These are phyloP conservation scores for Nephrotoma appendiculata DNA, from an alignment of 2,888 invertebrate species.

Conservation along the genomic window DNA sequence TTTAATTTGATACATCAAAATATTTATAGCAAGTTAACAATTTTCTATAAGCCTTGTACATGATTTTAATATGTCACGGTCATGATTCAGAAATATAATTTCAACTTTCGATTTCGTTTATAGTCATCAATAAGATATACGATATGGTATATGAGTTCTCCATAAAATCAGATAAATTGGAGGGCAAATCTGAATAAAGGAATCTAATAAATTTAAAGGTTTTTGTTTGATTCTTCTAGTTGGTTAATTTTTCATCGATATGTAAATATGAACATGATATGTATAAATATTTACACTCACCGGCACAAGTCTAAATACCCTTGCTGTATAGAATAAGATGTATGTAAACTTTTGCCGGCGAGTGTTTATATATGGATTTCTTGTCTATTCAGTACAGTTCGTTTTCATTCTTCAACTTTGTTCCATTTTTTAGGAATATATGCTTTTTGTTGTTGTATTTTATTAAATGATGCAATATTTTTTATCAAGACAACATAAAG, in stretches of 20 bases:
- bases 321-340: too few relatives aligned
- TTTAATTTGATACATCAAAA: too few relatives aligned
- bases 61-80: too few relatives aligned
- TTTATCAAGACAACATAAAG: background rate
- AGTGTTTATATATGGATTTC: too few relatives aligned
- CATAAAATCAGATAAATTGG: background rate
- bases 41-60: too few relatives aligned
- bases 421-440: background rate
- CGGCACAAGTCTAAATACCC: too few relatives aligned
- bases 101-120: too few relatives aligned
- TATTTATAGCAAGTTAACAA: too few relatives aligned
- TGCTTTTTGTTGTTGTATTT: background rate
- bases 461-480: background rate
- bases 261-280: background rate
- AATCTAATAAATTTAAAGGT: background rate
- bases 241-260: background rate
- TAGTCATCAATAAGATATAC: too few relatives aligned
- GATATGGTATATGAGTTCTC: background rate
- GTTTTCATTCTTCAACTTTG: background rate
- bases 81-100: too few relatives aligned
- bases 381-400: background rate
- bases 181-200: background rate
- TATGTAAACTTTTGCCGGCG: too few relatives aligned
- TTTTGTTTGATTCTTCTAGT: background rate
- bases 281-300: background rate